Base-by-base conservation (phyloP, 1,140 invertebrate genomes). In the Conopomorpha cramerella region DNA sequence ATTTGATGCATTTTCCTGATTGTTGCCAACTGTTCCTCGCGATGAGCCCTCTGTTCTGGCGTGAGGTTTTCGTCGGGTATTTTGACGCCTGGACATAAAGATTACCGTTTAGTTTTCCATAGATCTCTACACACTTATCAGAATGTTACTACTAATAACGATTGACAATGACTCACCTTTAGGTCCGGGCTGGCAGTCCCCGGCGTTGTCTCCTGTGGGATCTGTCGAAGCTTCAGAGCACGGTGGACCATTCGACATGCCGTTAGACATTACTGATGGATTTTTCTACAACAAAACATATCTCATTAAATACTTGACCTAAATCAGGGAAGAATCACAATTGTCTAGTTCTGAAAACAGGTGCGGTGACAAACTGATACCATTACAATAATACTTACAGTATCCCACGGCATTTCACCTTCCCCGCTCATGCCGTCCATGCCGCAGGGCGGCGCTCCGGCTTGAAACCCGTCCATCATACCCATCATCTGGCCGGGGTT, bases 31-130 rank as follows among this genome's bases (percentile, higher is more conserved):
- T 95, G 90, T 62, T 94, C 92, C 73, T 96, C 93, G 36, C 95
- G 81, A 55, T 95, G 92, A 38, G 95, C 92, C 34, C 93, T 83
- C 70, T 99, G 95, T 71, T 97, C 92, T 15, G 95, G 94, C 35
- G 95, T 99, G 44, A 98, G 80, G 76, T 97, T 95, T 80, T 97
- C 95, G 80, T 98, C 93, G 40, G 94, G 94, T 51, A 95, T 89
- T 83, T 95, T 93, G 8, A 93, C 90, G 55, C 89, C 89, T 80
- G 84, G n/a, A n/a, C n/a, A n/a, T n/a, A n/a, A n/a, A n/a, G n/a
- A n/a, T n/a, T n/a, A n/a, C n/a, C n/a, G n/a, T n/a, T n/a, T n/a
- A n/a, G n/a, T n/a, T n/a, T n/a, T n/a, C n/a, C n/a, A n/a, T n/a
- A n/a, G n/a, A n/a, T n/a, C n/a, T n/a, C n/a, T n/a, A n/a, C n/a